Evolutionary conservation across 2,888 invertebrate genomes (phyloP), one percentile per base, ranked within the genome.

Genomic region (Adelognathus sp.): DNA sequence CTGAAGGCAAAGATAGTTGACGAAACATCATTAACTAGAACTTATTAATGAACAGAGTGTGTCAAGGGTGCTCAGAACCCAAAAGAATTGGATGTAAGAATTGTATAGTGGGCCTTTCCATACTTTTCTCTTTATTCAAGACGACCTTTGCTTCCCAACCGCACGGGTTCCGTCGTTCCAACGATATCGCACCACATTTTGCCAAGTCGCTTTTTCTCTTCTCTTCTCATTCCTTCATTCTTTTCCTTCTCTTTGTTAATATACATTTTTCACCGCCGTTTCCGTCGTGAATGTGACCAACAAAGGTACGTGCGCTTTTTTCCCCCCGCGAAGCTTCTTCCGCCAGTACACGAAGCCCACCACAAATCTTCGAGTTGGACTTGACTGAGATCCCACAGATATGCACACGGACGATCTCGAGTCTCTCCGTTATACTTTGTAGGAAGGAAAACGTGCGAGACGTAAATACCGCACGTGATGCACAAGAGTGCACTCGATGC

Each of bases 361-460:
- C 64, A 16, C 44, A 63, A 44, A 46, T 56, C 63, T 39, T 56
- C 18, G 33, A 31, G 21, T 31, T 18, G 9, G 11, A 27, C 44
- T 46, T 11, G 9, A 24, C 29, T 24, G 9, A 33, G 24, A 54
- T 60, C 4, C 61, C 50, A 16, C 11, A 44, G 3, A 16, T 36
- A 41, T 52, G 66, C 46, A 46, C 52, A 67, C 60, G 44, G 1
- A 18, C 39, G 61, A 14, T 11, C 16, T 33, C 61, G n/a, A n/a
- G n/a, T n/a, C 31, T 67, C 7, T 33, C 7, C 29, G 39, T 31
- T 31, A 24, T 44, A 66, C 69, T 64, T 73, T 64, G 78, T 73
- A 73, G 69, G 66, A 61, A 74, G 70, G 52, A 66, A 79, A 79
- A 74, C 74, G 78, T 74, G 73, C 64, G 67, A 31, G 60, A 74